Base-by-base conservation (phyloP, 1,140 invertebrate species). In the Zophobas morio region DNA sequence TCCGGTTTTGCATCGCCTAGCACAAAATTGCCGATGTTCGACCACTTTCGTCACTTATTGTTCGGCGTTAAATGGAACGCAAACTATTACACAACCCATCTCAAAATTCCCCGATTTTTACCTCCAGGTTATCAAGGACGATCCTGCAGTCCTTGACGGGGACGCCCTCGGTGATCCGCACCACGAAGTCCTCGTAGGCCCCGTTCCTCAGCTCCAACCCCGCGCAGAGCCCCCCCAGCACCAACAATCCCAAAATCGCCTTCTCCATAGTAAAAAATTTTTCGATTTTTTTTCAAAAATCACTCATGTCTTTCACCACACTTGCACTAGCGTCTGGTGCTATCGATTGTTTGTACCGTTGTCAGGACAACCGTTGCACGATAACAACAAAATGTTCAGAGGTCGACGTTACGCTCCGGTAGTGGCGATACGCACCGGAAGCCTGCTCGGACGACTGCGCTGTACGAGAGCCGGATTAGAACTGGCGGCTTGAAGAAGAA, bases 111-210 rank as follows among this genome's bases (percentile, higher is more conserved):
- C 47, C 33, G 71, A 36, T 56, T 56, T 54, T 54, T 82, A 87
- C 86, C 85, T 86, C 85, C 39, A 87, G 78, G 78, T 86, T 86
- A 36, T 79, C 78, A 47, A 87, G 75, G 72, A 87, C 80, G 34
- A 77, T 84, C 51, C 80, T 82, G 81, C 86, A 87, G 74, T 85
- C 82, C 35, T 78, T 79, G 1, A 80, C 81, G 0, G 86, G 85
- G 0, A 87, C 86, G 40, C 81, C 81, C 70, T 87, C 86, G 2
- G 82, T 81, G 37, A 87, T 82, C 40, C 82, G 77, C 42, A 87
- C 81, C 4, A 86, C 84, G 53, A 87, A 80, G 51, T 85, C 84
- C 72, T 87, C 85, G 74, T 87, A 87, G 37, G 84, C 86, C 6
- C 85, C 84, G 57, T 85, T 81, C 20, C 79, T 82, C 66, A 86